A percentile compares a stretch with the other conserved stretches of the same genome.
Conservation (phyloP, 2,888 invertebrate genomes). For the Apodemia hepburni region DNA sequence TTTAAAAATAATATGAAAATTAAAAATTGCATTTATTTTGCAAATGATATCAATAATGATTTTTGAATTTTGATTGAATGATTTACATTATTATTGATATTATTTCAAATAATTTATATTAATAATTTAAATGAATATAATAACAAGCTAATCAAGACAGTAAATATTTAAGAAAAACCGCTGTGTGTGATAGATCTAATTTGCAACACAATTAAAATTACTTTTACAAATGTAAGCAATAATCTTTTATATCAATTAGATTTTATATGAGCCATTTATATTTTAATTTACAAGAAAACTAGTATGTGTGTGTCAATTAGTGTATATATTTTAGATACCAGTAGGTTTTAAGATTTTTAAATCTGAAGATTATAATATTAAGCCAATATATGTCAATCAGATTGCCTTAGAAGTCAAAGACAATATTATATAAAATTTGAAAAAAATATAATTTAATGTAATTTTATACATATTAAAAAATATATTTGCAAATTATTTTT, state of each 20-base stretch:
- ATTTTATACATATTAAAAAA: slow-evolving; percentile 24
- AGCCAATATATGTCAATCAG: slow-evolving; percentile 37
- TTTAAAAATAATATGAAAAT: no score
- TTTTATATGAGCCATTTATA: slow-evolving; percentile 6
- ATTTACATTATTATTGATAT: not conserved
- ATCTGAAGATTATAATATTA: slow-evolving; percentile 1
- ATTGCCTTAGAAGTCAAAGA: slow-evolving; percentile 54
- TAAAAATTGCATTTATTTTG: no score
- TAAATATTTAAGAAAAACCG: not conserved
- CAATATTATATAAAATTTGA: slow-evolving; percentile 38
- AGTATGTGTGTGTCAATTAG: not conserved
- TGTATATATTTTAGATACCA: slow-evolving; percentile 11
- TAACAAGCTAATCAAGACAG: not conserved
- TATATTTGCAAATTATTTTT: slow-evolving; percentile 17
- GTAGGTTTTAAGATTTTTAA: not conserved
- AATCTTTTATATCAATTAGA: not conserved
- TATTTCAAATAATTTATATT: not conserved
- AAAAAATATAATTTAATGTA: slow-evolving; percentile 24
- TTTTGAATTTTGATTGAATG: no score
- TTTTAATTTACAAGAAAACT: not conserved
- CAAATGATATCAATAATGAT: no score
- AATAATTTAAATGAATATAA: no score
- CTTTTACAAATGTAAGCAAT: slow-evolving; percentile 3
- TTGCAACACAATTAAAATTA: not conserved
- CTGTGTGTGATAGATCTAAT: not conserved